Evolutionary conservation across 2,797 vertebrate species (phyloP), one percentile per base, ranked within the genome.

Genomic region (Xiphorhynchus erythropygius): DNA sequence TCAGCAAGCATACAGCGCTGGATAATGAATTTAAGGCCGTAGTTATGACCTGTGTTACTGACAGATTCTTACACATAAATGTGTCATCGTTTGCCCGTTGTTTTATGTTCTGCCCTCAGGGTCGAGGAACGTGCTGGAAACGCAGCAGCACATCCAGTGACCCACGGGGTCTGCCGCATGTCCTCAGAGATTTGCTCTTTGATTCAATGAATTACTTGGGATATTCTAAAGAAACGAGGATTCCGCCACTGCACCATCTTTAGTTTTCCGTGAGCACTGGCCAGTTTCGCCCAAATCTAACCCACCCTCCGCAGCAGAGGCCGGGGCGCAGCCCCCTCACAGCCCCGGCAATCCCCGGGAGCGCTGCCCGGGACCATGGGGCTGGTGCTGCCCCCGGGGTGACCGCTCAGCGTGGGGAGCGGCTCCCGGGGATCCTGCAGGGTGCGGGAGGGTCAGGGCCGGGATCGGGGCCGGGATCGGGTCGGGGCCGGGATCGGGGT

Each of bases 81-180:
- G 37, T 1, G 3, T 10, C 35, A 12, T 3, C 7, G n/a, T 50
- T 74, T 50, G 21, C 30, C 52, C 14, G 7, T 0, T 18, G 27
- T 42, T n/a, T 18, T 15, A 30, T 2, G 0, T 52, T 85, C 32
- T 25, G 21, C 24, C 37, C n/a, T 47, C 13, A 5, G 28, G n/a
- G 41, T 19, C 2, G 0, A 39, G 3, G 2, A 22, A 52, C 0
- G 0, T 0, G 0, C 19, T 44, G 12, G 35, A 55, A 32, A 13
- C 6, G 3, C 37, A 8, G 23, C 2, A 17, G 32, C 59, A 27
- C 18, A 5, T 18, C 14, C 33, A 7, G 28, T 1, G 10, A 21
- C 13, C n/a, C 17, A 5, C 0, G 9, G 37, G 47, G 22, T 63
- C 52, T 74, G 68, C 52, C 33, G 10, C 9, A 10, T 4, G 18